Evolutionary conservation across 2,888 invertebrate genomes (phyloP).

Genomic region (Synergus umbraculus): DNA sequence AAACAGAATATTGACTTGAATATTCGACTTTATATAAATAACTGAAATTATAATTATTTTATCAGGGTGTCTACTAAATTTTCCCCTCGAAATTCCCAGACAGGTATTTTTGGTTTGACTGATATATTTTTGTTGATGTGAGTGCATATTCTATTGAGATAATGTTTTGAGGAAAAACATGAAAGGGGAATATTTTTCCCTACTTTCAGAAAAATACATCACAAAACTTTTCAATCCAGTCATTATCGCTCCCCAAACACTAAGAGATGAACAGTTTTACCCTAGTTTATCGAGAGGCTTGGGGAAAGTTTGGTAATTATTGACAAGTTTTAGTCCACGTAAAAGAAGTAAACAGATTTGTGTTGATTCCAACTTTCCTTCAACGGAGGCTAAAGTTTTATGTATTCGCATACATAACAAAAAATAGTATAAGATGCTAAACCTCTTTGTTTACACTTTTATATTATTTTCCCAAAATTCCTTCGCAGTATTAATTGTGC

Average conservation of each 20-base stretch:
- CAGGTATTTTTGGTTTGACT: neutral
- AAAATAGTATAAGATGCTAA: neutral
- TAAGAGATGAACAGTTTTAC: neutral
- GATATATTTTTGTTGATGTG: neutral
- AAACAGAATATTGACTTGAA: too few relatives aligned
- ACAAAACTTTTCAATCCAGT: conserved; percentile 1
- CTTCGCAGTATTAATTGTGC: neutral
- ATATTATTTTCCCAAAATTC: neutral
- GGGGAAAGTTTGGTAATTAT: neutral
- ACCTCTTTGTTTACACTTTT: neutral
- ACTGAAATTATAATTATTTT: neutral
- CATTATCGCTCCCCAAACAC: neutral
- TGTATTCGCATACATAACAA: neutral
- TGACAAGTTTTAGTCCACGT: neutral
- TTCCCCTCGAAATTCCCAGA: too few relatives aligned
- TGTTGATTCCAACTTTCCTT: neutral
- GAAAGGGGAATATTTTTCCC: neutral
- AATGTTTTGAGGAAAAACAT: neutral
- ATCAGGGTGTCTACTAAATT: too few relatives aligned
- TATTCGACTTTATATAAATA: neutral
- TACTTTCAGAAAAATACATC: neutral
- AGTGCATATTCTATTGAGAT: neutral
- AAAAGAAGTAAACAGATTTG: neutral
- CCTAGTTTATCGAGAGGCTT: neutral
- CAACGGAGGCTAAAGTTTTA: neutral